Evolutionary conservation across 1,140 invertebrate genomes (phyloP).

Genomic region (Drosophila asahinai): DNA sequence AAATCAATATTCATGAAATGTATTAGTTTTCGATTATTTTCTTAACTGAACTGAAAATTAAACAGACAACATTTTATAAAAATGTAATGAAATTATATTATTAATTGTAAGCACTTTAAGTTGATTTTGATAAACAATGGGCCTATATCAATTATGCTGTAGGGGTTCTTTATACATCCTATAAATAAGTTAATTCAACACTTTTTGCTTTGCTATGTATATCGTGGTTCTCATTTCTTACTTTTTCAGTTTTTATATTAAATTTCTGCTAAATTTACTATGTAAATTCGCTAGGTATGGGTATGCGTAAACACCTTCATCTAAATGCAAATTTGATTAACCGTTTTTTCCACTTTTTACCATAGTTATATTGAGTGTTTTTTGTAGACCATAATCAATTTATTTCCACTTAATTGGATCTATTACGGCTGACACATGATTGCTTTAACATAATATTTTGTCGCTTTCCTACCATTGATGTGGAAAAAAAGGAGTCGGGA

Average conservation of each 20-base stretch:
- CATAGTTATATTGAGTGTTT: slow-evolving; percentile 21
- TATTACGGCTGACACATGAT: slow-evolving; percentile 40
- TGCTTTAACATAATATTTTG: slow-evolving; percentile 8
- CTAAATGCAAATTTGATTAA: slow-evolving; percentile 84
- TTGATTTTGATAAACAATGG: slow-evolving; percentile 18
- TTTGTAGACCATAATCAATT: slow-evolving; percentile 54
- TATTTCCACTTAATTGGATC: slow-evolving; percentile 57
- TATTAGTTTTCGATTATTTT: slow-evolving; percentile 1
- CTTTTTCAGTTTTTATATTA: slow-evolving; percentile 15
- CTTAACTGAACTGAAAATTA: slow-evolving; percentile 1
- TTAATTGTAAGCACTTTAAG: slow-evolving; percentile 22
- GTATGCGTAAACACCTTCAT: slow-evolving; percentile 68
- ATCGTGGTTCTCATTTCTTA: slow-evolving; percentile 17
- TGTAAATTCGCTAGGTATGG: slow-evolving; percentile 75
- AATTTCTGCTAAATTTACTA: slow-evolving; percentile 74
- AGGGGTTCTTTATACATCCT: slow-evolving; percentile 42
- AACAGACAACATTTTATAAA: slow-evolving; percentile 22
- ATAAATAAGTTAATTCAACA: slow-evolving; percentile 63
- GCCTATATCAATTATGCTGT: slow-evolving; percentile 9
- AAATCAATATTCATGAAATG: slow-evolving; percentile 3
- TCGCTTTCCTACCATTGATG: neutral
- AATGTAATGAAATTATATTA: slow-evolving; percentile 39
- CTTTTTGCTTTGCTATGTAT: slow-evolving; percentile 40
- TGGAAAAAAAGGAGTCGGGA: neutral
- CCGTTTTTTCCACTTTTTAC: slow-evolving; percentile 48